phyloP scores from a whole-genome alignment of 2,113 vertebrate species.

The Gopherus flavomarginatus region DNA sequence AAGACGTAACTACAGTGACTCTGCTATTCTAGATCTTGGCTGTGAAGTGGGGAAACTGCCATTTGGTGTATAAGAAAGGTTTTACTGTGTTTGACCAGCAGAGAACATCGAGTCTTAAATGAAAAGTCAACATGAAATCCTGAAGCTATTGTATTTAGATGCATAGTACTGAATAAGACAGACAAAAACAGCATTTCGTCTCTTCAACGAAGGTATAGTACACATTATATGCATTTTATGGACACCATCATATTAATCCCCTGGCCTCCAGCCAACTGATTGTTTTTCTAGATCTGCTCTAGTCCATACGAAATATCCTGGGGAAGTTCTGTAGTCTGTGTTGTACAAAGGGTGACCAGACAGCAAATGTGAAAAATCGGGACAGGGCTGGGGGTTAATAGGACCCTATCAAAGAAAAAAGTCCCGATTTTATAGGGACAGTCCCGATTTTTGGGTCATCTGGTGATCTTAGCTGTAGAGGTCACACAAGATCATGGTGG shows the following conservation, averaged over 20 bases:
- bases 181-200: not conserved
- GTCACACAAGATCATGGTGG: not conserved
- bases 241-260: not conserved
- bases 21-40: not conserved
- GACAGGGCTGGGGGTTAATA: no score
- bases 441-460: no score
- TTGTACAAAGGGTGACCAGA: not conserved
- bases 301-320: not conserved
- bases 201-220: not conserved
- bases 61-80: not conserved
- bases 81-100: not conserved
- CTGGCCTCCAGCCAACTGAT: not conserved
- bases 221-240: not conserved
- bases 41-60: not conserved
- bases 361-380: no score
- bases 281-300: not conserved
- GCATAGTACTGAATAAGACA: not conserved
- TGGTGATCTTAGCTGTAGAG: not conserved
- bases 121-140: not conserved
- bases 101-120: not conserved
- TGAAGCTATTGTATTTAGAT: not conserved
- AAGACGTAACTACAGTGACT: not conserved
- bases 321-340: not conserved
- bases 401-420: no score
- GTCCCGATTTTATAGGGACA: no score